A percentile compares a stretch with the other conserved stretches of the same genome.
phyloP scores from a whole-genome alignment of 1,140 invertebrate species.

The Orussus abietinus region DNA sequence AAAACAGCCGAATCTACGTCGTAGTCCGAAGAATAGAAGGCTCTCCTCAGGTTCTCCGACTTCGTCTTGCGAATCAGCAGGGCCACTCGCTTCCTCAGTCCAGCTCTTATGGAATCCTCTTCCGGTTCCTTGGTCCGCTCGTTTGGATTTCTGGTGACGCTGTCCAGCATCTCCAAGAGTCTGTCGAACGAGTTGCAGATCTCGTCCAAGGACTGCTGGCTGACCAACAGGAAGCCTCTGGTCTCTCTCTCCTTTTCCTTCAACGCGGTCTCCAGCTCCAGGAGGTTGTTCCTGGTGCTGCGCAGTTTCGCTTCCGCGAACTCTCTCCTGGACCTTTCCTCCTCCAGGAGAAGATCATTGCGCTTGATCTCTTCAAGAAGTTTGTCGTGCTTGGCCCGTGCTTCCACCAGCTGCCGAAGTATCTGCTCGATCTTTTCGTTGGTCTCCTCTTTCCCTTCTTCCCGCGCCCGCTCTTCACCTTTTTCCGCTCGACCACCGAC shows the following conservation, averaged over 20 bases:
- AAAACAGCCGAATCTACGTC: slow-evolving; percentile 9
- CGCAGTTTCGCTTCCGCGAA: slow-evolving; percentile 34
- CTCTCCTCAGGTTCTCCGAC: slow-evolving; percentile 37
- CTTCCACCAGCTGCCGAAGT: slow-evolving; percentile 18
- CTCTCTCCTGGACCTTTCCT: slow-evolving; percentile 36
- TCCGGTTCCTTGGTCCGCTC: not conserved
- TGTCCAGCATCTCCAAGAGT: slow-evolving; percentile 36
- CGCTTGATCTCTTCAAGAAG: slow-evolving; percentile 21
- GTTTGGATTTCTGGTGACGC: slow-evolving; percentile 14
- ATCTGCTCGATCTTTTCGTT: slow-evolving; percentile 16
- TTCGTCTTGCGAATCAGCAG: slow-evolving; percentile 41
- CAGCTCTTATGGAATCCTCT: slow-evolving; percentile 7
- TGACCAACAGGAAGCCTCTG: slow-evolving; percentile 35
- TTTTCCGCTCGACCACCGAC: not conserved
- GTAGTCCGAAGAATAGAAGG: slow-evolving; percentile 13
- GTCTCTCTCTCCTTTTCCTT: slow-evolving; percentile 35
- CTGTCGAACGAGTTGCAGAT: slow-evolving; percentile 37
- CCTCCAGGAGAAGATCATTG: slow-evolving; percentile 21
- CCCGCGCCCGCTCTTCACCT: slow-evolving; percentile 5
- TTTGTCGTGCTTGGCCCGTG: slow-evolving; percentile 20
- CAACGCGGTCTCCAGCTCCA: slow-evolving; percentile 32
- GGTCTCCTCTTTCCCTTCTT: slow-evolving; percentile 10
- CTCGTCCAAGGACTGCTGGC: slow-evolving; percentile 40
- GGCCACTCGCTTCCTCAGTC: slow-evolving; percentile 27
- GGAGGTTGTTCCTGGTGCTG: slow-evolving; percentile 26